Evolutionary conservation across 2,113 vertebrate species (phyloP).

Genomic region (Oryctolagus cuniculus): DNA sequence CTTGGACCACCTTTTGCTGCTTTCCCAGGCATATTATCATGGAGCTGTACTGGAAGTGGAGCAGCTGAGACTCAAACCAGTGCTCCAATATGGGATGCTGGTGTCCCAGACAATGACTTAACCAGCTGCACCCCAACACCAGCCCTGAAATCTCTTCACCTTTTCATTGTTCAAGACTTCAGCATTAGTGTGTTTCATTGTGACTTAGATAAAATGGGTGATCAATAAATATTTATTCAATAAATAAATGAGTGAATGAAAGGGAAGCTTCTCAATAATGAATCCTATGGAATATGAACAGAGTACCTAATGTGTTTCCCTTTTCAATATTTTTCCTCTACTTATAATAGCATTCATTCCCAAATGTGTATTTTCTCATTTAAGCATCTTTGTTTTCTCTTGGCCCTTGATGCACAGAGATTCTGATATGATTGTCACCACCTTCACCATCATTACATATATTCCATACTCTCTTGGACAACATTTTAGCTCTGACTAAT

Average conservation of each 20-base stretch:
- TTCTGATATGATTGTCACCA: fast-evolving
- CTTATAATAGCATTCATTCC: fast-evolving
- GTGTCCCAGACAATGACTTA: too few relatives aligned
- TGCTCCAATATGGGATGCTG: too few relatives aligned
- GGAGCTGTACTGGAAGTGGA: too few relatives aligned
- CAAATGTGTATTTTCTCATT: not conserved
- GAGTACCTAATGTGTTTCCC: fast-evolving
- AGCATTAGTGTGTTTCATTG: fast-evolving
- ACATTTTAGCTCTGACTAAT: fast-evolving
- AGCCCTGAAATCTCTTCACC: not conserved
- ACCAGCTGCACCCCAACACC: too few relatives aligned
- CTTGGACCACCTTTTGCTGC: too few relatives aligned
- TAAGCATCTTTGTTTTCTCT: fast-evolving
- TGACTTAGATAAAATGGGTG: not conserved
- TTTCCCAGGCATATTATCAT: too few relatives aligned
- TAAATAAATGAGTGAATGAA: too few relatives aligned
- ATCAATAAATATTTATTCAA: too few relatives aligned
- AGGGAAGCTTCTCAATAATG: fast-evolving
- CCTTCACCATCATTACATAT: fast-evolving
- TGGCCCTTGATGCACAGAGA: fast-evolving
- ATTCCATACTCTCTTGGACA: not conserved
- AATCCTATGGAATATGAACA: fast-evolving
- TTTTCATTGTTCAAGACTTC: not conserved
- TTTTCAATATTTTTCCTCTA: not conserved
- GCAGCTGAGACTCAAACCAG: too few relatives aligned